phyloP scores from a whole-genome alignment of 2,888 invertebrate species.

The Melinopterus prodromus region DNA sequence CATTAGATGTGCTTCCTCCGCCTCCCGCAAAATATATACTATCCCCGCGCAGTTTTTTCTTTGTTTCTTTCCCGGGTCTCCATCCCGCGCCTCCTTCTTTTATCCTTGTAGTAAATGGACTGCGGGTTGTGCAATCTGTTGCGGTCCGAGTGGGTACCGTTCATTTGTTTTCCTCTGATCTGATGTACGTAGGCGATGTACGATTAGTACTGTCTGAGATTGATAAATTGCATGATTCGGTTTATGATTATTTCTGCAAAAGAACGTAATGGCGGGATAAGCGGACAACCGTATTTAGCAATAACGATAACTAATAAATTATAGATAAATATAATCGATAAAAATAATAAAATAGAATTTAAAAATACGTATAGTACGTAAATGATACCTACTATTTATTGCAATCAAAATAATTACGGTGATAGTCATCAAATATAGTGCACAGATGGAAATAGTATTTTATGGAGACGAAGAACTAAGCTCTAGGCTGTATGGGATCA shows the following conservation, averaged over 20 bases:
- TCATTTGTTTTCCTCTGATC: background rate
- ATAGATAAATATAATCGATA: too few species aligned
- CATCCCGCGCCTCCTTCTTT: background rate
- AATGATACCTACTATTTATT: too few species aligned
- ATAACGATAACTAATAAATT: too few species aligned
- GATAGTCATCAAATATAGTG: too few species aligned
- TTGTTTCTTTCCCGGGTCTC: background rate
- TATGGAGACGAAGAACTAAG: too few species aligned
- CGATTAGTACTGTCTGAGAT: background rate
- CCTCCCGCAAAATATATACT: slow-evolving; percentile 10
- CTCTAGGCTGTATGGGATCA: too few species aligned
- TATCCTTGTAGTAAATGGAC: background rate
- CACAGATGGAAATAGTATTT: too few species aligned
- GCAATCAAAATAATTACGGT: too few species aligned
- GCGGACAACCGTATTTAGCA: background rate
- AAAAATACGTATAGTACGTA: too few species aligned
- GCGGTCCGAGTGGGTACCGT: background rate
- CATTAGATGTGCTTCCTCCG: slow-evolving; percentile 20
- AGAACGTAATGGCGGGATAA: background rate
- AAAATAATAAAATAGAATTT: too few species aligned
- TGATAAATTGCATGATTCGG: background rate
- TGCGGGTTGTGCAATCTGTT: background rate
- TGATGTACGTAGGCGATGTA: background rate
- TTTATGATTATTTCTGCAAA: background rate
- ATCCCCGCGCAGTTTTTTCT: background rate